phyloP scores from a whole-genome alignment of 2,113 vertebrate genomes.

The Pangasianodon hypophthalmus region DNA sequence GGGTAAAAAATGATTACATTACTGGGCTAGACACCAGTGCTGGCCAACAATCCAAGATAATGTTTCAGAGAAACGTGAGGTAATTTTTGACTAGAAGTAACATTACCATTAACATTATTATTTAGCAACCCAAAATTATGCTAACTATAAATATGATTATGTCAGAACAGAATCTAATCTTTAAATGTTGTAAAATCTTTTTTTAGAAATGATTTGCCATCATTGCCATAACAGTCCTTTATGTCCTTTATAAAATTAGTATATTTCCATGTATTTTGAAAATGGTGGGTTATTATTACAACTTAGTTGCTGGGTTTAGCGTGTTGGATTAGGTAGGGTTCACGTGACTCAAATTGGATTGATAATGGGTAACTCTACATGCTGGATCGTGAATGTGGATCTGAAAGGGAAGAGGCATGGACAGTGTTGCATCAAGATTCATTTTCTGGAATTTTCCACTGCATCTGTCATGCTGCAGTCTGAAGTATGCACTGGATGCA shows the following conservation, averaged over 20 bases:
- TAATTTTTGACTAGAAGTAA: not conserved
- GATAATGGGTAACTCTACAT: not conserved
- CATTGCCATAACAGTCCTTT: too few species aligned
- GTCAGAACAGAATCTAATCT: not conserved
- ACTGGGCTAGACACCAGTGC: too few species aligned
- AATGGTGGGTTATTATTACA: not conserved
- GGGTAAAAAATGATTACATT: too few species aligned
- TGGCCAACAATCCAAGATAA: not conserved
- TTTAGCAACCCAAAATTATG: not conserved
- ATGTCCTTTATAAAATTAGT: too few species aligned
- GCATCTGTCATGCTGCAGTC: not conserved
- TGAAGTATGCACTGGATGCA: too few species aligned
- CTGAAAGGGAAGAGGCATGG: not conserved
- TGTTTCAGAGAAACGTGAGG: not conserved
- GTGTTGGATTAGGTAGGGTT: not conserved
- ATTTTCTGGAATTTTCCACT: not conserved
- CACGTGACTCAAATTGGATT: not conserved
- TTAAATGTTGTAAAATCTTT: too few species aligned
- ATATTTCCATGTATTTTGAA: not conserved
- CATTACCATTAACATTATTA: not conserved
- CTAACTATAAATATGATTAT: not conserved
- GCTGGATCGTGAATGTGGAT: not conserved
- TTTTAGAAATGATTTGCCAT: too few species aligned
- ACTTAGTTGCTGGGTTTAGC: not conserved
- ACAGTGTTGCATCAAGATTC: not conserved